These are phyloP conservation scores for Gonioctena quinquepunctata DNA, from an alignment of 1,140 invertebrate genomes.

Conservation along the genomic window DNA sequence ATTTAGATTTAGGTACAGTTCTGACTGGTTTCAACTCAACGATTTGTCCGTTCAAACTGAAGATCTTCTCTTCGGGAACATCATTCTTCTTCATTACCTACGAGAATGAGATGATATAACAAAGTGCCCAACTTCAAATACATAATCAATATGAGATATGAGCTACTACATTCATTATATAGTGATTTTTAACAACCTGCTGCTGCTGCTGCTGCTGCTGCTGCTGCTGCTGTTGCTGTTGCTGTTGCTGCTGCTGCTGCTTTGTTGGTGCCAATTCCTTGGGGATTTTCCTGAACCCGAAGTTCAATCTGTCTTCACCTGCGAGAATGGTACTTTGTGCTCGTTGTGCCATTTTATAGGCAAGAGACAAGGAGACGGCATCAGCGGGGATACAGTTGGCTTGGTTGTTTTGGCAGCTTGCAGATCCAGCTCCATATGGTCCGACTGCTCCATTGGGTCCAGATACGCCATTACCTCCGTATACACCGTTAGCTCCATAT, in stretches of 20 bases:
- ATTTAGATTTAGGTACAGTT: neutral
- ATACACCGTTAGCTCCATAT: neutral
- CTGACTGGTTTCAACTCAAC: slow-evolving; percentile 44
- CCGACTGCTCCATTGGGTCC: neutral
- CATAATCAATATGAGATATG: too few relatives aligned
- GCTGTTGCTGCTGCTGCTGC: too few relatives aligned
- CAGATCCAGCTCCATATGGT: neutral
- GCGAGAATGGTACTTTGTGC: neutral
- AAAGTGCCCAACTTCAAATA: too few relatives aligned
- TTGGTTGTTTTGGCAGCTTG: neutral
- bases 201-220: too few relatives aligned
- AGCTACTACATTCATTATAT: too few relatives aligned
- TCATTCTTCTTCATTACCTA: slow-evolving; percentile 22
- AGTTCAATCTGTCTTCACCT: slow-evolving; percentile 23
- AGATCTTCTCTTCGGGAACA: slow-evolving; percentile 42
- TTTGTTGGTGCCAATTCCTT: slow-evolving; percentile 13
- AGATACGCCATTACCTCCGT: neutral
- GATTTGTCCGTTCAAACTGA: slow-evolving; percentile 42
- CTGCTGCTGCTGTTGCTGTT: too few relatives aligned
- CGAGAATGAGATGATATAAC: too few relatives aligned
- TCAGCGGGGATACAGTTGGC: slow-evolving; percentile 16
- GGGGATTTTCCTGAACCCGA: slow-evolving; percentile 31
- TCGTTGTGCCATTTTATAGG: slow-evolving; percentile 18
- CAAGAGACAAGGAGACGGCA: slow-evolving; percentile 23
- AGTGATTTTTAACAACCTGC: neutral